phyloP scores from a whole-genome alignment of 2,113 vertebrate species.

The Henicopernis longicauda region DNA sequence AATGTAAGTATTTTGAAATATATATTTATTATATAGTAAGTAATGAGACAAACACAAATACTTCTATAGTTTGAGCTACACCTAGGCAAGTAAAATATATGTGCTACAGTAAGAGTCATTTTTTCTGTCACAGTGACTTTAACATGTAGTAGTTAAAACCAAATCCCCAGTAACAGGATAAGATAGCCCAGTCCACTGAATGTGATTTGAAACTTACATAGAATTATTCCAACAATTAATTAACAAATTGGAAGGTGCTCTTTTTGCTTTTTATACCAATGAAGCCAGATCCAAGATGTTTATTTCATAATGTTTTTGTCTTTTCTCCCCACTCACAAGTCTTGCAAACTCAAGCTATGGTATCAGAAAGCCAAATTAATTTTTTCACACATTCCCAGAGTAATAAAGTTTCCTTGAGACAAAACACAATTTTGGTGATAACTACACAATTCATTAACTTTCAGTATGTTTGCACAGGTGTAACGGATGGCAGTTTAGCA shows the following conservation, averaged over 20 bases:
- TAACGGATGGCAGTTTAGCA: neutral
- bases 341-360: neutral
- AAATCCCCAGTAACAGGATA: neutral
- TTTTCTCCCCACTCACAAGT: neutral
- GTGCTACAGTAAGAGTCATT: neutral
- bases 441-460: slow-evolving; percentile 15
- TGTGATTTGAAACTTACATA: neutral
- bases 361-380: neutral
- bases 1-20: neutral
- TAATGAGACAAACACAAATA: neutral
- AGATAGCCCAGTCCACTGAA: neutral
- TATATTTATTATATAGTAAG: neutral
- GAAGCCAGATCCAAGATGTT: neutral
- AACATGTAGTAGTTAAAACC: neutral
- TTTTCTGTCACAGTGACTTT: neutral
- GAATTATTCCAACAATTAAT: neutral
- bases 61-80: neutral
- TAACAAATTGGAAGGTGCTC: neutral
- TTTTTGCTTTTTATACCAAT: neutral
- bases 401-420: neutral
- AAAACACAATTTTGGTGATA: neutral
- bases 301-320: neutral
- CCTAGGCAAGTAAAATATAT: neutral
- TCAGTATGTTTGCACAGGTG: slow-evolving; percentile 42
- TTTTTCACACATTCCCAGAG: neutral